A percentile compares a stretch with the other conserved stretches of the same genome.
These are phyloP conservation scores for Hofmannophila pseudospretella DNA, from an alignment of 2,888 invertebrate genomes.

Conservation along the genomic window DNA sequence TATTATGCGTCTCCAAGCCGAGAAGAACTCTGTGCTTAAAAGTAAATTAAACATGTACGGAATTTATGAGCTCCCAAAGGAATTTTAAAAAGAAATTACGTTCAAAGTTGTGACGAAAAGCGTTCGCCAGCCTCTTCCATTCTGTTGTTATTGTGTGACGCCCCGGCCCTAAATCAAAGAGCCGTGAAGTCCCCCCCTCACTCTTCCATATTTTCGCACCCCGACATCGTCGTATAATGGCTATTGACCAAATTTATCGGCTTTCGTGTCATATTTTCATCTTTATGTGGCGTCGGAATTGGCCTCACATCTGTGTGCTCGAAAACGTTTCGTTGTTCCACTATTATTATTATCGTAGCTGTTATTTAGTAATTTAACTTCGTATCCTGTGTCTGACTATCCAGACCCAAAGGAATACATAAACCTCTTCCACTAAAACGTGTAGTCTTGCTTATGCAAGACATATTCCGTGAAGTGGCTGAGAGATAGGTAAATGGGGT, in stretches of 20 bases:
- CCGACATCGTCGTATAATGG: conserved; percentile 71
- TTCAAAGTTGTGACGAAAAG: not conserved
- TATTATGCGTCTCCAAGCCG: not conserved
- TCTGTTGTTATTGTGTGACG: conserved; percentile 27
- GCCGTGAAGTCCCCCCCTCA: conserved; percentile 53
- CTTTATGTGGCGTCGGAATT: conserved; percentile 61
- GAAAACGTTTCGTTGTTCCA: conserved; percentile 33
- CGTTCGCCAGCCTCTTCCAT: conserved; percentile 33
- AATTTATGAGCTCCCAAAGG: conserved; percentile 6
- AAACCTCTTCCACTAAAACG: no score
- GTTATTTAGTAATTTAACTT: conserved; percentile 1
- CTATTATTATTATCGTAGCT: conserved; percentile 1
- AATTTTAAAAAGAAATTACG: conserved; percentile 12
- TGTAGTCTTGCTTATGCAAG: no score
- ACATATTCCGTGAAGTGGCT: no score
- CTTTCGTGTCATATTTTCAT: conserved; percentile 71
- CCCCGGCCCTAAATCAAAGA: conserved; percentile 64
- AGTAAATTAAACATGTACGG: conserved; percentile 7
- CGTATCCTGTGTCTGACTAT: not conserved
- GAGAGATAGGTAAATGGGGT: no score
- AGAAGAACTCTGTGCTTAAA: conserved; percentile 6
- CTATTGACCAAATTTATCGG: conserved; percentile 75
- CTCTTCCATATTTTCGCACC: conserved; percentile 73
- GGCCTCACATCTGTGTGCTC: conserved; percentile 48
- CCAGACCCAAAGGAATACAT: no score